A percentile compares a stretch with the other conserved stretches of the same genome.
These are phyloP conservation scores for Zoanthus sansibaricus DNA, from an alignment of 92 coral and sea anemone genomes.

Conservation along the genomic window DNA sequence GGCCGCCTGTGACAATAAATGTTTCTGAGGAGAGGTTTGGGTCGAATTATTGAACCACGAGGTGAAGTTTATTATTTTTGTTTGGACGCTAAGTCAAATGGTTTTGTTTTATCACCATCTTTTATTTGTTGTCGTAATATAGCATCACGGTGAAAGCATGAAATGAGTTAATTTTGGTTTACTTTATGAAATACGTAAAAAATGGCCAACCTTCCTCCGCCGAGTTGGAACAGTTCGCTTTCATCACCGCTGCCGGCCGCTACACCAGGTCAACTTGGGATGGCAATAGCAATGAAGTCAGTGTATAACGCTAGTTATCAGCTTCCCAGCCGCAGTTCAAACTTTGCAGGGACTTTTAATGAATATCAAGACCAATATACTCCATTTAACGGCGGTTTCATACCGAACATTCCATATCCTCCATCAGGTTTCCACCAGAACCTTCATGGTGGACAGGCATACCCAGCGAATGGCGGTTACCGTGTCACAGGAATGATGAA, in stretches of 20 bases:
- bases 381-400: neutral
- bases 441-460: constrained; percentile 32
- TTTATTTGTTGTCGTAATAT: no score
- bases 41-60: constrained; percentile 16
- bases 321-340: neutral
- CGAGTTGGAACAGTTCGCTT: constrained; percentile 60
- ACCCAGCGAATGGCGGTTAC: neutral
- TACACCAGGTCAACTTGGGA: constrained; percentile 36
- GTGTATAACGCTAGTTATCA: constrained; percentile 3
- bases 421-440: neutral
- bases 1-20: neutral
- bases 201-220: constrained; percentile 82
- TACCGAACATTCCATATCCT: neutral
- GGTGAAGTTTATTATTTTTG: neutral
- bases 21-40: constrained; percentile 14
- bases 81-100: neutral
- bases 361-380: neutral
- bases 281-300: constrained; percentile 33
- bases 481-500: neutral
- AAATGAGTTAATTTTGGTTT: neutral
- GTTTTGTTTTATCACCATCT: neutral
- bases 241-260: neutral
- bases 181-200: neutral
- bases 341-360: constrained; percentile 10
- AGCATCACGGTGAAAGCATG: neutral